Percentiles rank a stretch among this genome's conserved stretches.
phyloP scores from a whole-genome alignment of 2,888 invertebrate genomes.

The Rosalia funebris region DNA sequence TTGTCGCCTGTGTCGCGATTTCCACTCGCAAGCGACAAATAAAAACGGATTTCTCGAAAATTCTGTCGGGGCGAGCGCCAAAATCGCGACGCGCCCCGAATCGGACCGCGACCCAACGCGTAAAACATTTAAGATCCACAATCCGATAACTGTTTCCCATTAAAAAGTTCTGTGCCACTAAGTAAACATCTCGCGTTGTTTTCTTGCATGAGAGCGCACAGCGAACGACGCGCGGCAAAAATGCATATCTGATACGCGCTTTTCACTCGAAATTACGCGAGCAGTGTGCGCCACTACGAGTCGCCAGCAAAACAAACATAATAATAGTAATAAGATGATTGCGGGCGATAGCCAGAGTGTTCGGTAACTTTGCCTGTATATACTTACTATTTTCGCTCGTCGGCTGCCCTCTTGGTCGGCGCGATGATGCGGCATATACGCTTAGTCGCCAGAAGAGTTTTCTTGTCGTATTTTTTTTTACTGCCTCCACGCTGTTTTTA shows the following conservation, averaged over 20 bases:
- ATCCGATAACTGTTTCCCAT: too few species aligned
- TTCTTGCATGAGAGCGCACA: not conserved
- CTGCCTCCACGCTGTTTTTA: constrained; percentile 46
- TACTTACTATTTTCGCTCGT: constrained; percentile 13
- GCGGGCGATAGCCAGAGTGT: too few species aligned
- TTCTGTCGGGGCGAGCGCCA: too few species aligned
- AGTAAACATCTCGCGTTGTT: not conserved
- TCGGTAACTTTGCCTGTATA: too few species aligned
- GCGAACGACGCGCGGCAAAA: constrained; percentile 4
- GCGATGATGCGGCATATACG: constrained; percentile 36
- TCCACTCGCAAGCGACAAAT: too few species aligned
- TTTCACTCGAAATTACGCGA: constrained; percentile 34
- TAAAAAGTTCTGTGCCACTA: too few species aligned
- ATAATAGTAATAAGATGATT: constrained; percentile 27
- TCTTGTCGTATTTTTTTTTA: constrained; percentile 40
- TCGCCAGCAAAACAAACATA: constrained; percentile 25
- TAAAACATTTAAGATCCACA: too few species aligned
- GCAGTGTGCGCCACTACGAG: constrained; percentile 11
- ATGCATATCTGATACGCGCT: constrained; percentile 31
- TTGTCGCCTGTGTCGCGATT: too few species aligned
- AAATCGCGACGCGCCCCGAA: too few species aligned
- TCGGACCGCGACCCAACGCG: too few species aligned
- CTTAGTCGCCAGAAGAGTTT: constrained; percentile 24
- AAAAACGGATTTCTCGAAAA: too few species aligned
- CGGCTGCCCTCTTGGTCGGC: constrained; percentile 20